These are phyloP conservation scores for Rhysida immarginata DNA, from an alignment of 1,140 invertebrate species.

Conservation along the genomic window DNA sequence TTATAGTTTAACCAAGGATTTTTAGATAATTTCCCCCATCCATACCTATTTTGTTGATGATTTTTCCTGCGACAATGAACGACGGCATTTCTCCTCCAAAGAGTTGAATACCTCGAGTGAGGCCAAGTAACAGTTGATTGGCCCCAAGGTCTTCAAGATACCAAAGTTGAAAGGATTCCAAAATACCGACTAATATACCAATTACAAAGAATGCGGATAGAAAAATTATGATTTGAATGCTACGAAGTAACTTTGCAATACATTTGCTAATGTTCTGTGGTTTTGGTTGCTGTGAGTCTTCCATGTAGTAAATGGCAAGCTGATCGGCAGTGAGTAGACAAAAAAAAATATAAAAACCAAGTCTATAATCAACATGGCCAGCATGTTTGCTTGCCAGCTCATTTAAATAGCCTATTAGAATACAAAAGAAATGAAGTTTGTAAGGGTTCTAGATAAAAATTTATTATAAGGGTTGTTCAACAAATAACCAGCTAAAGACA, in stretches of 20 bases:
- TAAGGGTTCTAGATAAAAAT: too few species aligned
- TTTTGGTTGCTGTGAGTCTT: not conserved
- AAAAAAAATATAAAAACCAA: conserved; percentile 6
- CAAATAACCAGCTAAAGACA: too few species aligned
- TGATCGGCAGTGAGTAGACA: conserved; percentile 3
- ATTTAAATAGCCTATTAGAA: not conserved
- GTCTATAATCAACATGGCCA: not conserved
- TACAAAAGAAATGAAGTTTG: too few species aligned
- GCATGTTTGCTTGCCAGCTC: not conserved
- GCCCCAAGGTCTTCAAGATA: conserved; percentile 19
- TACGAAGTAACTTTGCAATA: conserved; percentile 42
- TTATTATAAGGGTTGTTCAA: too few species aligned
- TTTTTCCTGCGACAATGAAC: conserved; percentile 56
- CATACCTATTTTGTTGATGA: conserved; percentile 47
- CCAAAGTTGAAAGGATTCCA: conserved; percentile 69
- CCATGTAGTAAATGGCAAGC: not conserved
- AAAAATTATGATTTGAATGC: conserved; percentile 47
- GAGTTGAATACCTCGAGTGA: conserved; percentile 58
- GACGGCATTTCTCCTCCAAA: conserved; percentile 75
- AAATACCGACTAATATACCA: conserved; percentile 63
- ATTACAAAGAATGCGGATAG: conserved; percentile 60
- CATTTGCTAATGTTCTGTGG: conserved; percentile 21
- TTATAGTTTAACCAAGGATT: too few species aligned
- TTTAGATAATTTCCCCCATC: too few species aligned
- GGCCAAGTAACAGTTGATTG: conserved; percentile 56